Percentiles rank a stretch among this genome's conserved stretches.
Evolutionary conservation across 2,888 invertebrate species (phyloP).

Genomic region (Escarpia spicata): DNA sequence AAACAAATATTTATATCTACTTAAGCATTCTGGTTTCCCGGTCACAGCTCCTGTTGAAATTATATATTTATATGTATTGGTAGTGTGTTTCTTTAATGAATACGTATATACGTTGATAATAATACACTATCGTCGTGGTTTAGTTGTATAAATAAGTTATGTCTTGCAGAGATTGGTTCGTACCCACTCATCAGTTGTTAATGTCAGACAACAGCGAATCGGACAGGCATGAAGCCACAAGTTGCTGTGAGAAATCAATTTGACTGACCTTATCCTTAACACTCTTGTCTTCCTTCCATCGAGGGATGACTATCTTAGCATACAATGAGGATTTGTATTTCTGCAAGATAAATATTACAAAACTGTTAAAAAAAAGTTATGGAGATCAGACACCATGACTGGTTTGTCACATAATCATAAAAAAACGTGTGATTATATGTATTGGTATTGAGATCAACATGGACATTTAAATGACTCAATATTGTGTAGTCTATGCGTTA

Average conservation of each 20-base stretch:
- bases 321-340: not conserved
- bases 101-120: not conserved
- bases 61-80: not conserved
- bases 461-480: too few relatives aligned
- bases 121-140: not conserved
- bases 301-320: not conserved
- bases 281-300: not conserved
- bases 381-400: too few relatives aligned
- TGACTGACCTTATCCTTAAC: not conserved
- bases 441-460: too few relatives aligned
- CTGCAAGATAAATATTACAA: not conserved
- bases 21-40: not conserved
- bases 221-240: not conserved
- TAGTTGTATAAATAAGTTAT: not conserved
- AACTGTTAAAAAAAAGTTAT: too few relatives aligned
- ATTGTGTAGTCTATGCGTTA: too few relatives aligned
- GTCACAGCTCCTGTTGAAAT: not conserved
- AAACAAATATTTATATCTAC: too few relatives aligned
- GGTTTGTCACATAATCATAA: too few relatives aligned
- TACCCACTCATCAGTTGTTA: not conserved
- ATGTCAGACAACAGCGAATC: not conserved
- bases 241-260: not conserved
- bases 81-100: not conserved
- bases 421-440: too few relatives aligned
- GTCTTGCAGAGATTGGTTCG: not conserved